These are phyloP conservation scores for Yponomeuta malinellus DNA, from an alignment of 2,888 invertebrate genomes.

Conservation along the genomic window DNA sequence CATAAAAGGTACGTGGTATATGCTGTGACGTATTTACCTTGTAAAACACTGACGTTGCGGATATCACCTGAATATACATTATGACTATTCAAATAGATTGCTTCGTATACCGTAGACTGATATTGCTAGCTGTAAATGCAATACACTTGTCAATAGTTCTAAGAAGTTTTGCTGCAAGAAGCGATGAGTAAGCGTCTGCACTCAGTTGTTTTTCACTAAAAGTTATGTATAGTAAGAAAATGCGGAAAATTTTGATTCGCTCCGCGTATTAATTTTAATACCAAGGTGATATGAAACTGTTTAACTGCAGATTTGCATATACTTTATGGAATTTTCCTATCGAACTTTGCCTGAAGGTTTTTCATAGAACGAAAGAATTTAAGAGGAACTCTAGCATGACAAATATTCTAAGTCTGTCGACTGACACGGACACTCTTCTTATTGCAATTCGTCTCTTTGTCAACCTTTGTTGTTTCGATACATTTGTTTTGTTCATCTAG, in stretches of 20 bases:
- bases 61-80: neutral
- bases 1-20: neutral
- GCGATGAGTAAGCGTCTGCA: neutral
- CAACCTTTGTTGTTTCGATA: no score
- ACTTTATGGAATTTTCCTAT: neutral
- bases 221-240: neutral
- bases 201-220: neutral
- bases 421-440: no score
- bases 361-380: neutral
- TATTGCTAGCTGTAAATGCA: neutral
- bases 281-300: neutral
- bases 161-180: neutral
- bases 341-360: neutral
- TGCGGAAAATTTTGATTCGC: neutral
- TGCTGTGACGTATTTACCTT: neutral
- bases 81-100: neutral
- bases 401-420: no score
- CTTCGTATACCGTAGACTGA: neutral
- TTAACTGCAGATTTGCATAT: neutral
- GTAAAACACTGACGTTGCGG: neutral
- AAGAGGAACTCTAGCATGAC: no score
- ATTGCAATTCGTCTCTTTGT: no score
- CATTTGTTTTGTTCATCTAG: no score
- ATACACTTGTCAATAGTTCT: neutral
- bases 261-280: neutral